Base-by-base conservation (phyloP, 2,113 vertebrate genomes). In the Parotia lawesii region DNA sequence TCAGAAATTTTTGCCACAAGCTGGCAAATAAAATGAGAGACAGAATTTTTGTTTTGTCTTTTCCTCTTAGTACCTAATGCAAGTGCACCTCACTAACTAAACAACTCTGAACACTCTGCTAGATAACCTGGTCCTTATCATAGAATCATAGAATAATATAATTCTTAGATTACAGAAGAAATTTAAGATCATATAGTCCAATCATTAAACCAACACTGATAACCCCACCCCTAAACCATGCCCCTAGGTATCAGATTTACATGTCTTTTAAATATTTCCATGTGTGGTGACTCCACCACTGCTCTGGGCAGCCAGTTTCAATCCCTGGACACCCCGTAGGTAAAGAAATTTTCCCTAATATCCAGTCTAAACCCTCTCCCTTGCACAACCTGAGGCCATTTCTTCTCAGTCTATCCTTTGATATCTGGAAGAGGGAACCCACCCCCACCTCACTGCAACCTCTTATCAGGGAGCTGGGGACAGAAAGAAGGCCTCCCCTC, bases 401-500 rank as follows among this genome's bases (percentile, higher is more conserved):
- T 67, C 8, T 5, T 31, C 29, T 85, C 11, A 4, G 31, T 29
- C 13, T 78, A 1, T 48, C 3, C 1, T 28, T 31, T 19, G 6
- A 42, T 20, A 22, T 6, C 13, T 44, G 4, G 35, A 50, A 75
- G 12, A 48, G 78, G 12, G 37, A 40, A 13, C 8, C 0, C 2
- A 22, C 1, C 0, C 5, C 8, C 4, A 37, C 7, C 9, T 47
- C 3, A 0, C 16, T 23, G 5, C 33, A 29, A 5, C 6, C 9
- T 62, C 15, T 16, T 24, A 2, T 19, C 15, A 35, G 5, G 18
- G 6, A 71, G 18, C 0, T 51, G 10, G 23, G 37, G 14, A n/a
- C 8, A 67, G 7, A 0, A 1, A 37, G 28, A 11, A 74, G 5
- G 20, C 5, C 4, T 25, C 20, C 9, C 6, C 10, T 60, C 29